Percentiles rank a stretch among this genome's conserved stretches.
Evolutionary conservation across 2,888 invertebrate species (phyloP).

Genomic region (Trachelus iudaicus): DNA sequence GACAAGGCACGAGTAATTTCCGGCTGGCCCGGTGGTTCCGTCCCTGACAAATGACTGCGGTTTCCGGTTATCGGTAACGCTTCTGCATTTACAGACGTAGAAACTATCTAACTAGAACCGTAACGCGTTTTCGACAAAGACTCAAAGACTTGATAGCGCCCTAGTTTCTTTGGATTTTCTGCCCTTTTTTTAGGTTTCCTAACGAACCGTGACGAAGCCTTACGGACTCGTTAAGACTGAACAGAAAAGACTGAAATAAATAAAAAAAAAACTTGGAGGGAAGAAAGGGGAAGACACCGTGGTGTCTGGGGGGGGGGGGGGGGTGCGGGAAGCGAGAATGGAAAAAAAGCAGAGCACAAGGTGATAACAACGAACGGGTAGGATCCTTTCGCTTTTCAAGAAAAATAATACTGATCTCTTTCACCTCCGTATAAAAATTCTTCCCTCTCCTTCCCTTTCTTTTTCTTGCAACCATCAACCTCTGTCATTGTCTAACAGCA

Average conservation of each 20-base stretch:
- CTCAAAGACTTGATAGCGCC: neutral
- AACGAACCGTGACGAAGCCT: neutral
- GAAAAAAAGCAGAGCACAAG: constrained; percentile 21
- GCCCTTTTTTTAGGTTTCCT: neutral
- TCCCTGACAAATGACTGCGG: constrained; percentile 63
- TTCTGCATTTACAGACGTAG: constrained; percentile 2
- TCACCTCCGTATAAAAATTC: neutral
- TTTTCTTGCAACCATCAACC: neutral
- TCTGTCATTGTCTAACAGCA: neutral
- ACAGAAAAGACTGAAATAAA: neutral
- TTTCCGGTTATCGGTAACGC: constrained; percentile 59
- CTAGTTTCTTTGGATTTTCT: neutral
- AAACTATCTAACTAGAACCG: neutral
- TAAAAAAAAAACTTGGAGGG: neutral
- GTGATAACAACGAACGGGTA: constrained; percentile 7
- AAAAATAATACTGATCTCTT: neutral
- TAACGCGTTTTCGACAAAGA: neutral
- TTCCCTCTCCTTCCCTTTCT: neutral
- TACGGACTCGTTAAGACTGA: neutral
- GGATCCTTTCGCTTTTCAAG: neutral
- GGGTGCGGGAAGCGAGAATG: constrained; percentile 14
- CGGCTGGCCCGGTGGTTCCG: constrained; percentile 60
- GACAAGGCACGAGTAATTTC: constrained; percentile 61
- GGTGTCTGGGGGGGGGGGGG: no score
- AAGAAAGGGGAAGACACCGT: neutral